These are phyloP conservation scores for Phataginus tricuspis DNA, from an alignment of 2,797 vertebrate genomes.

Conservation along the genomic window DNA sequence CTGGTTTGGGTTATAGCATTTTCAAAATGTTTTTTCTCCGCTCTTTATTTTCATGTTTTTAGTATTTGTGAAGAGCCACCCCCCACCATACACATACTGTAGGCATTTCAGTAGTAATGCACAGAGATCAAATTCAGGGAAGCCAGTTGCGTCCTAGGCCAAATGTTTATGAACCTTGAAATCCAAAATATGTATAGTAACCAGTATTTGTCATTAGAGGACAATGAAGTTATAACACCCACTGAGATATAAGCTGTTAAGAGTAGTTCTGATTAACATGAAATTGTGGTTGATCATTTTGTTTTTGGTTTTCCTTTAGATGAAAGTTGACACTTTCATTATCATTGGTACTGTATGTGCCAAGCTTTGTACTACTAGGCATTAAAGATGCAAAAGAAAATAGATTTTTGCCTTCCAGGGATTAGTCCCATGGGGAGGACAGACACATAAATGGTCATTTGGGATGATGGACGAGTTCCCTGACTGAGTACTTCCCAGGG, in stretches of 20 bases:
- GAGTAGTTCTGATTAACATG: neutral
- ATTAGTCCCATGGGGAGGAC: neutral
- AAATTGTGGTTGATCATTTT: neutral
- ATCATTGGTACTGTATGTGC: neutral
- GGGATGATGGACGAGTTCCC: neutral
- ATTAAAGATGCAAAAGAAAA: neutral
- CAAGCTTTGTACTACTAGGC: too few relatives aligned
- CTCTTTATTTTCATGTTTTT: constrained; percentile 29
- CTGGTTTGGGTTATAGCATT: neutral
- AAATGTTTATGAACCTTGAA: neutral
- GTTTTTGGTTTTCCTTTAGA: neutral
- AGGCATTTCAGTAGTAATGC: neutral
- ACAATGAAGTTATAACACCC: neutral
- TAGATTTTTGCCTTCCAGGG: neutral
- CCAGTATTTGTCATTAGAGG: neutral
- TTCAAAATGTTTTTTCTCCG: constrained; percentile 7
- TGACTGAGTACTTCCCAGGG: neutral
- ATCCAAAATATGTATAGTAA: neutral
- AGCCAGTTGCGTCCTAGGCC: neutral
- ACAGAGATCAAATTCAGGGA: neutral
- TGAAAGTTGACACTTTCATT: neutral
- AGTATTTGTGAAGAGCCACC: neutral
- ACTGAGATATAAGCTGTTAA: neutral
- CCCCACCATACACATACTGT: neutral
- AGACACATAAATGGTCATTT: neutral